Evolutionary conservation across 2,888 invertebrate genomes (phyloP).

Genomic region (Epinotia bilunana): DNA sequence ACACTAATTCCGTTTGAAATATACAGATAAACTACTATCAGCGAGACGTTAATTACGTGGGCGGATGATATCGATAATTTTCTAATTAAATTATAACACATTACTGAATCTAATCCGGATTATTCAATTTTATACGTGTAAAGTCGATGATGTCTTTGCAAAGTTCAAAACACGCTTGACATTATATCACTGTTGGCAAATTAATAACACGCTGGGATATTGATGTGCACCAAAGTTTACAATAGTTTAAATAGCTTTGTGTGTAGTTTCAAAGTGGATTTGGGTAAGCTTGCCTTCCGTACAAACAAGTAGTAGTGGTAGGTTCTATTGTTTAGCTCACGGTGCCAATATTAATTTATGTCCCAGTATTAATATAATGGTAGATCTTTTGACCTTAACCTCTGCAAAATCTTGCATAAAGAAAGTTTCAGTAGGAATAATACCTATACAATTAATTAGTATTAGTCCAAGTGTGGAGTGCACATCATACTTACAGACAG

Average conservation of each 20-base stretch:
- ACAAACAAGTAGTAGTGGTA: slow-evolving; percentile 23
- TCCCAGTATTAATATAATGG: no score
- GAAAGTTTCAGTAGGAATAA: no score
- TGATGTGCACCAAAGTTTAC: slow-evolving; percentile 44
- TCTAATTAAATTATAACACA: background rate
- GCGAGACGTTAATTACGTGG: background rate
- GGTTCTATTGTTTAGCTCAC: slow-evolving; percentile 28
- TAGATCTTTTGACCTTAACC: no score
- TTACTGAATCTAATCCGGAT: background rate
- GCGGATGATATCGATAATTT: background rate
- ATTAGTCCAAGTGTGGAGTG: no score
- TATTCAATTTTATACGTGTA: background rate
- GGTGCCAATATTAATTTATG: no score
- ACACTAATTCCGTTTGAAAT: background rate
- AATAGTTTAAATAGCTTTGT: slow-evolving; percentile 49
- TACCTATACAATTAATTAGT: no score
- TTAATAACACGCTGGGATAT: slow-evolving; percentile 42
- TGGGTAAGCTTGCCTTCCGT: slow-evolving; percentile 33
- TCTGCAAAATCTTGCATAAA: no score
- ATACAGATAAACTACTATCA: background rate
- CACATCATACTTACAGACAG: no score
- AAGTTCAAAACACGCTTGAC: slow-evolving; percentile 26
- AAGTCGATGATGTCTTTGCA: slow-evolving; percentile 3
- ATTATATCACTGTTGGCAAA: slow-evolving; percentile 36
- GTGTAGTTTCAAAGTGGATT: slow-evolving; percentile 40